phyloP scores from a whole-genome alignment of 2,113 vertebrate genomes.

The Vimba vimba region DNA sequence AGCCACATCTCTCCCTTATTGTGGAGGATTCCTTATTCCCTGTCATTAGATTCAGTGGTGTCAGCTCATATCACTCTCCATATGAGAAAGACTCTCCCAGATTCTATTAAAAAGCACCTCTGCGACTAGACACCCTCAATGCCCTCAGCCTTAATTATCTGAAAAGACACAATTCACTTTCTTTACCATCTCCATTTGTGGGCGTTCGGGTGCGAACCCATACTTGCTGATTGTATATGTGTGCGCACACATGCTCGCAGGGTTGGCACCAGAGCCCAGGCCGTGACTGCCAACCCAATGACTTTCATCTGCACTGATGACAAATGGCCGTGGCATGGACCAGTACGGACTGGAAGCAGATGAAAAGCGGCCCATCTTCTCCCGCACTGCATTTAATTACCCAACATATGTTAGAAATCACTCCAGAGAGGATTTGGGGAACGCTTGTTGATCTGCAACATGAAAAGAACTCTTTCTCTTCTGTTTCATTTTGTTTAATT shows the following conservation, averaged over 20 bases:
- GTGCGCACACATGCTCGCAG: not conserved
- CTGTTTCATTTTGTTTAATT: slow-evolving; percentile 54
- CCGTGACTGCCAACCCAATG: slow-evolving; percentile 55
- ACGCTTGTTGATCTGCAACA: slow-evolving; percentile 36
- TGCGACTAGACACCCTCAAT: slow-evolving; percentile 25
- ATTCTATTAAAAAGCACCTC: slow-evolving; percentile 49
- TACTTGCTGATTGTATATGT: not conserved
- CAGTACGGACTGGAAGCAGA: slow-evolving; percentile 34
- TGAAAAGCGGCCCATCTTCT: slow-evolving; percentile 48
- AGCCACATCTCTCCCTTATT: slow-evolving; percentile 42
- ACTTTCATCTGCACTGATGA: slow-evolving; percentile 54
- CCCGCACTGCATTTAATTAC: slow-evolving; percentile 56
- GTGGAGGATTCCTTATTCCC: slow-evolving; percentile 51
- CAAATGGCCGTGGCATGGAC: slow-evolving; percentile 49
- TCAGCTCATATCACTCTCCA: slow-evolving; percentile 54
- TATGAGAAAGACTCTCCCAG: slow-evolving; percentile 31
- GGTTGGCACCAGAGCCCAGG: not conserved
- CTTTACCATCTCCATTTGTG: slow-evolving; percentile 34
- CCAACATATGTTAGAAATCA: slow-evolving; percentile 58
- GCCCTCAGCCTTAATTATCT: slow-evolving; percentile 53
- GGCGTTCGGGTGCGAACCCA: not conserved
- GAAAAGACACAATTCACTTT: slow-evolving; percentile 42
- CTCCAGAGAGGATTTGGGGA: slow-evolving; percentile 49
- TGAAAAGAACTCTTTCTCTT: slow-evolving; percentile 43
- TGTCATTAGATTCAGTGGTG: slow-evolving; percentile 54